phyloP scores from a whole-genome alignment of 2,888 invertebrate genomes.

The Xestoiulus laeticollis region DNA sequence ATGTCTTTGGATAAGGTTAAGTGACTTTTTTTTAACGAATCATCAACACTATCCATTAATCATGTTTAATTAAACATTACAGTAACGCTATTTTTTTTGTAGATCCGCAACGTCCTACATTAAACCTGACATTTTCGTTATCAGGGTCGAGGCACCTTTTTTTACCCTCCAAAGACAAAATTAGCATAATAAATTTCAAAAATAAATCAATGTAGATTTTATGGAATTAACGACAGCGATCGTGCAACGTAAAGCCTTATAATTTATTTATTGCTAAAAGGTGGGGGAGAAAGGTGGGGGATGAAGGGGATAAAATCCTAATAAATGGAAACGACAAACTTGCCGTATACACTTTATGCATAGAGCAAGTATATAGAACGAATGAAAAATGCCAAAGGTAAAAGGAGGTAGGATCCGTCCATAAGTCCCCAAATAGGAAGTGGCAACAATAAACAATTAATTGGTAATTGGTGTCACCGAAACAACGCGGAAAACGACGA shows the following conservation, averaged over 20 bases:
- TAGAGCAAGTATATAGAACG: too few relatives aligned
- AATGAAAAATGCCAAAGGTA: conserved; percentile 25
- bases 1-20: too few relatives aligned
- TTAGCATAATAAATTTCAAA: conserved; percentile 43
- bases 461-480: conserved; percentile 27
- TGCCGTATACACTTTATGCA: too few relatives aligned
- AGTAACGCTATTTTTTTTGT: not conserved
- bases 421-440: conserved; percentile 39
- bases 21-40: not conserved
- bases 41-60: conserved; percentile 30
- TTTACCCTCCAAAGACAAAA: not conserved
- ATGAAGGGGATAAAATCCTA: not conserved
- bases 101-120: not conserved
- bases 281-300: not conserved
- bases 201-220: conserved; percentile 41
- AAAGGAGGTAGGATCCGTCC: conserved; percentile 13
- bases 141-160: conserved; percentile 40
- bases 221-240: conserved; percentile 40
- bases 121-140: conserved; percentile 20
- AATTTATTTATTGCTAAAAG: conserved; percentile 38
- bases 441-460: conserved; percentile 22
- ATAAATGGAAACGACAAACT: not conserved
- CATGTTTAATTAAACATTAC: not conserved
- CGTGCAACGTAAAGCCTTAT: not conserved
- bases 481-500: conserved; percentile 9